phyloP scores from a whole-genome alignment of 2,888 invertebrate genomes.

The Acrocyrtus sp. region DNA sequence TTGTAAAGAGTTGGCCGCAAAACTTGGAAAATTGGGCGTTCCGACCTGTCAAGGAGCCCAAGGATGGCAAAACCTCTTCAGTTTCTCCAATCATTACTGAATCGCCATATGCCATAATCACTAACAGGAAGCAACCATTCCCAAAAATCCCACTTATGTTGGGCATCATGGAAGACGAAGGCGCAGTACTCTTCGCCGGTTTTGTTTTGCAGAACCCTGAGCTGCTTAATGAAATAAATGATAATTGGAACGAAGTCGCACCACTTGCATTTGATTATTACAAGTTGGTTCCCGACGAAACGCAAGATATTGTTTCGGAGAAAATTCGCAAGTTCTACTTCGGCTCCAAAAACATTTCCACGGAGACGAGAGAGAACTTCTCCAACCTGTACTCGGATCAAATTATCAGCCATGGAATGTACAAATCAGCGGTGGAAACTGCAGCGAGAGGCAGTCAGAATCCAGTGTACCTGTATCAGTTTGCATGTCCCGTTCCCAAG shows the following conservation, averaged over 20 bases:
- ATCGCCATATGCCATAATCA: not conserved
- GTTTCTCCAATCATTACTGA: not conserved
- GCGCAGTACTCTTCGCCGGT: not conserved
- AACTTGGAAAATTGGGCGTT: not conserved
- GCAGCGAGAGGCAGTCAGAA: not conserved
- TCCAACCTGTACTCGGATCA: not conserved
- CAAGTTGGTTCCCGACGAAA: not conserved
- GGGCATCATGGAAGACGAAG: slow-evolving; percentile 29
- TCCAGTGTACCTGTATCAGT: not conserved
- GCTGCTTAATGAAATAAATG: not conserved
- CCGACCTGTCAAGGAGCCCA: not conserved
- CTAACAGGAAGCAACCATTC: not conserved
- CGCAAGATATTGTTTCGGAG: not conserved
- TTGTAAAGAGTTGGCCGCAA: slow-evolving; percentile 1
- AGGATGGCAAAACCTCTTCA: not conserved
- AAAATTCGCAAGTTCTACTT: not conserved
- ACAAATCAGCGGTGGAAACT: not conserved
- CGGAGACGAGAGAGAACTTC: not conserved
- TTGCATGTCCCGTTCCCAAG: too few species aligned
- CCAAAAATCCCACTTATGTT: slow-evolving; percentile 11
- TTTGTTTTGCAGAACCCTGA: not conserved
- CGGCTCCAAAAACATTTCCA: not conserved
- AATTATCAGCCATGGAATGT: not conserved
- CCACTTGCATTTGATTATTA: not conserved
- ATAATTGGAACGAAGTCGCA: slow-evolving; percentile 8